Evolutionary conservation across 2,797 vertebrate genomes (phyloP).

Genomic region (Gymnothorax reevesii): DNA sequence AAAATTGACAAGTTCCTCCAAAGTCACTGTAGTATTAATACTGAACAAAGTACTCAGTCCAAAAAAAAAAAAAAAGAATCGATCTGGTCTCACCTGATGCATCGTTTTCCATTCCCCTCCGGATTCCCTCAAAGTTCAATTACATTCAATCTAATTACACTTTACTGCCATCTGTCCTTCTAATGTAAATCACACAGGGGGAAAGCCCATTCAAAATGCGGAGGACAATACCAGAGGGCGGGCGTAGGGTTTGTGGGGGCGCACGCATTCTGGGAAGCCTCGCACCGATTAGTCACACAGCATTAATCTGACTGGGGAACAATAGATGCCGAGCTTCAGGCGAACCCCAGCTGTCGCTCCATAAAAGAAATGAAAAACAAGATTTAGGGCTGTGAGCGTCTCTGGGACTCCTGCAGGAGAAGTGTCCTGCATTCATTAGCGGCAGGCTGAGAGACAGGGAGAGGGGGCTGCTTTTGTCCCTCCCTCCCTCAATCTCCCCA

Average conservation of each 20-base stretch:
- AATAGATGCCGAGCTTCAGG: conserved; percentile 86
- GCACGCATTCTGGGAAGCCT: conserved; percentile 92
- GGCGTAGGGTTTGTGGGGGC: conserved; percentile 60
- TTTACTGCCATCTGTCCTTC: conserved; percentile 71
- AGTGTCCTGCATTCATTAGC: conserved; percentile 87
- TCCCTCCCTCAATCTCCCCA: conserved; percentile 65
- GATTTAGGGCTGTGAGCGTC: conserved; percentile 92
- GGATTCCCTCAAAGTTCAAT: conserved; percentile 56
- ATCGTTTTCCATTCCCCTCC: conserved; percentile 33
- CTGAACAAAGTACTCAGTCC: background rate
- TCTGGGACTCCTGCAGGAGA: conserved; percentile 77
- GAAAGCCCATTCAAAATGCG: conserved; percentile 57
- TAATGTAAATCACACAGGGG: conserved; percentile 64
- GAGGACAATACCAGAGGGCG: conserved; percentile 58
- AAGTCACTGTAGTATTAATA: conserved; percentile 29
- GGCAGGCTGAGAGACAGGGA: conserved; percentile 67
- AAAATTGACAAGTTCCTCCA: conserved; percentile 25
- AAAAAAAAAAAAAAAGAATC: too few species aligned
- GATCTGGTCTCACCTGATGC: conserved; percentile 21
- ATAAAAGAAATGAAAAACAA: conserved; percentile 91
- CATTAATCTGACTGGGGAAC: conserved; percentile 89
- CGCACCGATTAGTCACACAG: conserved; percentile 97
- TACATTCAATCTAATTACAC: conserved; percentile 60
- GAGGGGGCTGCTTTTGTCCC: conserved; percentile 71
- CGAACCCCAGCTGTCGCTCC: conserved; percentile 92